Evolutionary conservation across 1,140 invertebrate genomes (phyloP), one percentile per base, ranked within the genome.

Genomic region (Drosophila bipectinata): DNA sequence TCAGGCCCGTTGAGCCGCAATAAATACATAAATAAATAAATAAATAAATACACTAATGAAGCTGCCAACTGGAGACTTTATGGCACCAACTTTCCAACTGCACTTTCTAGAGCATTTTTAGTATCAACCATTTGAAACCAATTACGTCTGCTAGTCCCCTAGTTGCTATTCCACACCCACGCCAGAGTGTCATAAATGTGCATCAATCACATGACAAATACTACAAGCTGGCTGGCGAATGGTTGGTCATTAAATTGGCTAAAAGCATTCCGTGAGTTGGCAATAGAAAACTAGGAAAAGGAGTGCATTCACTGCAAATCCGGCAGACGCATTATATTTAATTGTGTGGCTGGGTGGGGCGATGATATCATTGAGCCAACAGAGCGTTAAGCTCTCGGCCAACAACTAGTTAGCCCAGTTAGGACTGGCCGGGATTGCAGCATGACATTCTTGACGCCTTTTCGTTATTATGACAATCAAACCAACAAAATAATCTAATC

Each of bases 291-390:
- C 5, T 6, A 7, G 44, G 21, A 47, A 9, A 21, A 47, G 15
- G 44, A 47, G 44, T 47, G 44, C 44, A 47, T 47, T 21, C n/a
- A 44, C 14, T 44, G 41, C 57, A 75, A 74, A 67, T 75, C 54
- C 61, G 52, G 73, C 73, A 87, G 64, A 77, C 72, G 76, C 64
- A 82, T 78, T 76, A 71, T 63, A 78, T 78, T 87, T 77, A 71
- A 85, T 77, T 77, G 81, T 66, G 57, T 41, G 51, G 72, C 41
- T 41, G 44, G 21, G n/a, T 28, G 14, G 39, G 26, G 26, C 15
- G 24, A 66, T 77, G 77, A 83, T 48, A 60, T 80, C 61, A 44
- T 6, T 15, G 41, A 44, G 41, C 14, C 41, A 44, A 9, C 41
- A 37, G 34, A 37, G 9, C 34, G 34, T 37, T 34, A 34, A 34